phyloP scores from a whole-genome alignment of 2,113 vertebrate species.

The Capreolus pygargus region DNA sequence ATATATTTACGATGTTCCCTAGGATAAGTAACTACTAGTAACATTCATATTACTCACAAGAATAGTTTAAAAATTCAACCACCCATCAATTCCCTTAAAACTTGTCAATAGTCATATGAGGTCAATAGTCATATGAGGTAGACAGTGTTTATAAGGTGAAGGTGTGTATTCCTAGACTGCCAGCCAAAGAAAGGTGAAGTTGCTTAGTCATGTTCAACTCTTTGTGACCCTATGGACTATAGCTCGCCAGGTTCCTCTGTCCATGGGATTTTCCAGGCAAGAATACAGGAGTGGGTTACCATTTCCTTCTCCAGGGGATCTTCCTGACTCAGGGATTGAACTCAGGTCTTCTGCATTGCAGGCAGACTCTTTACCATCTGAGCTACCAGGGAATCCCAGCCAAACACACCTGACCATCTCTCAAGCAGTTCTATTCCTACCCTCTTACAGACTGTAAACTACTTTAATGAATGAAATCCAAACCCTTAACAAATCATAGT shows the following conservation, averaged over 20 bases:
- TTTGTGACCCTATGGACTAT: not conserved
- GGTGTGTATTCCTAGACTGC: not conserved
- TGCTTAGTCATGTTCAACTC: fast-evolving
- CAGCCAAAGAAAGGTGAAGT: not conserved
- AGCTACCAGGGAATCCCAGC: not conserved
- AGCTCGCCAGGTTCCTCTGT: not conserved
- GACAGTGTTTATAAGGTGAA: not conserved
- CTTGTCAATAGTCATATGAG: not conserved
- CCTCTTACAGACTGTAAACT: not conserved
- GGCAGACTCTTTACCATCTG: not conserved
- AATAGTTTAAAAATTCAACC: not conserved
- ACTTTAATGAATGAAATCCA: not conserved
- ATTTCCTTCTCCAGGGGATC: not conserved
- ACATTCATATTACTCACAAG: not conserved
- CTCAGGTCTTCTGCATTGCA: not conserved
- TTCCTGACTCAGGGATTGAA: not conserved
- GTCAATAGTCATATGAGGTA: not conserved
- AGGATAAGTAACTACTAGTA: not conserved
- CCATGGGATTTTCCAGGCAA: not conserved
- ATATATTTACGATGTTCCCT: not conserved
- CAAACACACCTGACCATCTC: not conserved
- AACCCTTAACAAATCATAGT: not conserved
- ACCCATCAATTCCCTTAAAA: not conserved
- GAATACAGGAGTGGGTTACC: not conserved
- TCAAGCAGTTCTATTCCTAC: not conserved